These are phyloP conservation scores for Akabosia matsudoensis DNA, from an alignment of 1,140 invertebrate genomes.

Conservation along the genomic window DNA sequence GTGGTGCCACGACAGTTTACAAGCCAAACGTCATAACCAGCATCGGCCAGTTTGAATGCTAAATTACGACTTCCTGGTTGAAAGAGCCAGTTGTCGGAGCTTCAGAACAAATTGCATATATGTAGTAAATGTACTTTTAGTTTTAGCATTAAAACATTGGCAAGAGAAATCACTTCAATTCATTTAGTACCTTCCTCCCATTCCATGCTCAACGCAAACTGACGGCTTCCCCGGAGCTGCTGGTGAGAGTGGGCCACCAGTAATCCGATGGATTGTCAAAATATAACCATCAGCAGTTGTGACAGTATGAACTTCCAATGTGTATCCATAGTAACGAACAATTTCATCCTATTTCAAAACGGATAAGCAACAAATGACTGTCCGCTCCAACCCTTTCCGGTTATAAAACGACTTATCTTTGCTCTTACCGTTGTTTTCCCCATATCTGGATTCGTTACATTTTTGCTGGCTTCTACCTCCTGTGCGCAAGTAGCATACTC, in stretches of 20 bases:
- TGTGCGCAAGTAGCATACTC: not conserved
- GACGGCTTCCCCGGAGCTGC: not conserved
- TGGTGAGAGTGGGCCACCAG: not conserved
- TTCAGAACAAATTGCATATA: not conserved
- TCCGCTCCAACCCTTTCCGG: not conserved
- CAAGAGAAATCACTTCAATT: not conserved
- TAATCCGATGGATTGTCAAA: not conserved
- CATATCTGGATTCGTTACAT: not conserved
- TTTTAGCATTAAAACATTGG: not conserved
- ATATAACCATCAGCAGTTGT: conserved; percentile 8
- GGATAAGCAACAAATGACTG: no score
- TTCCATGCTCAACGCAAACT: not conserved
- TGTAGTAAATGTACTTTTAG: not conserved
- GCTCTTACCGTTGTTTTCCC: not conserved
- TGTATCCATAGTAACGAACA: not conserved
- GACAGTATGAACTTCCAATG: not conserved
- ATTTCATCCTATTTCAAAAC: conserved; percentile 7
- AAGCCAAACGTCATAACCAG: conserved; percentile 60
- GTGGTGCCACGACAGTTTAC: conserved; percentile 57
- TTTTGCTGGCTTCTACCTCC: not conserved
- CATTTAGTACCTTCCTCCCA: not conserved
- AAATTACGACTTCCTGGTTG: not conserved
- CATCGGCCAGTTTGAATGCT: conserved; percentile 52
- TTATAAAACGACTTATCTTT: not conserved
- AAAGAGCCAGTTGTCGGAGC: not conserved